These are phyloP conservation scores for Plagiodera versicolora DNA, from an alignment of 2,888 invertebrate genomes.

Conservation along the genomic window DNA sequence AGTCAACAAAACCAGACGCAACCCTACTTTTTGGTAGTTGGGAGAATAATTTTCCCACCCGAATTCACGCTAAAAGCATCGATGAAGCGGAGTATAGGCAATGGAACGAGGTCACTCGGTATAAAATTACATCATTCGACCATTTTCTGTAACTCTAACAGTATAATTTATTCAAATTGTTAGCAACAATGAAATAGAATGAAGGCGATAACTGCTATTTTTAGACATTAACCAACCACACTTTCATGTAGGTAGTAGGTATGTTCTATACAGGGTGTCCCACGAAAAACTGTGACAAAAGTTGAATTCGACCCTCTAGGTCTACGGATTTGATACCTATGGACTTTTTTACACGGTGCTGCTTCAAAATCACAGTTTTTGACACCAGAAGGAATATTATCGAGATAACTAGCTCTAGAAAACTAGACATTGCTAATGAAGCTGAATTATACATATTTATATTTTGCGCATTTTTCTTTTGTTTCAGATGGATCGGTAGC, in stretches of 20 bases:
- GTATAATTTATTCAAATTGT: background rate
- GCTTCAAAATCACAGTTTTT: too few species aligned
- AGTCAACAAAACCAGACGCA: too few species aligned
- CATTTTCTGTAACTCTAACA: background rate
- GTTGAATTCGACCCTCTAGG: too few species aligned
- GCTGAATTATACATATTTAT: too few species aligned
- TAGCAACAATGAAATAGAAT: slow-evolving; percentile 7
- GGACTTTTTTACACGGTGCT: too few species aligned
- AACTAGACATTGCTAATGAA: too few species aligned
- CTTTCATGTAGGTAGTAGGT: background rate
- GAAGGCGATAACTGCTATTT: background rate
- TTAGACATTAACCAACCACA: background rate
- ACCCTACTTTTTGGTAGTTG: too few species aligned
- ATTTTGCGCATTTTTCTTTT: slow-evolving; percentile 11
- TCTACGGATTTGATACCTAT: too few species aligned
- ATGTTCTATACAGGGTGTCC: too few species aligned
- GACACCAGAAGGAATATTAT: too few species aligned
- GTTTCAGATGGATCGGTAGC: slow-evolving; percentile 33
- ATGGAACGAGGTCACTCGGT: background rate
- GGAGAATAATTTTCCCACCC: background rate
- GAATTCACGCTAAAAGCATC: background rate
- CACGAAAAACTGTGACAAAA: too few species aligned
- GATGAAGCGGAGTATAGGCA: background rate
- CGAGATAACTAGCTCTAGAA: too few species aligned
- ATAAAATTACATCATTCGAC: background rate